phyloP scores from a whole-genome alignment of 1,140 invertebrate species.

The Calosoma granatense region DNA sequence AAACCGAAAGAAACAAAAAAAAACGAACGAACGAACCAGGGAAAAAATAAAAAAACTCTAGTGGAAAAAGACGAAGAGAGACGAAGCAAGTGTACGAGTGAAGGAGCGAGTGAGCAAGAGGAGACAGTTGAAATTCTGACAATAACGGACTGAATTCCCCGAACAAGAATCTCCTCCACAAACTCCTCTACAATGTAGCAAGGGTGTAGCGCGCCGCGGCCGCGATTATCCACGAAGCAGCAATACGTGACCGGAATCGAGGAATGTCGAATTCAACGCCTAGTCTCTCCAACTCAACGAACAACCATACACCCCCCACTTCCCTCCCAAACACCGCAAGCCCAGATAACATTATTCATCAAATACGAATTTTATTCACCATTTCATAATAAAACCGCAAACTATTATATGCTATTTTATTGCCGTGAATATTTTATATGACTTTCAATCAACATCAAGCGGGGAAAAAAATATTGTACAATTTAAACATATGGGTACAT shows the following conservation, averaged over 20 bases:
- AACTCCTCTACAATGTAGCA: constrained; percentile 26
- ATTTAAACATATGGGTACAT: no score
- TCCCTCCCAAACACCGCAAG: constrained; percentile 31
- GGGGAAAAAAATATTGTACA: no score
- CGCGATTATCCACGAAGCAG: not conserved
- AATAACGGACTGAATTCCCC: constrained; percentile 31
- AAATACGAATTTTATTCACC: constrained; percentile 33
- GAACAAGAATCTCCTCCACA: constrained; percentile 30
- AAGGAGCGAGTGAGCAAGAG: not conserved
- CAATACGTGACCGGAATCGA: not conserved
- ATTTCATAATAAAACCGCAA: constrained; percentile 33
- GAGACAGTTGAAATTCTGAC: constrained; percentile 29
- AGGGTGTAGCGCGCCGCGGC: not conserved
- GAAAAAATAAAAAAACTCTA: not conserved
- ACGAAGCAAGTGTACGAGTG: no score
- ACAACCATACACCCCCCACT: no score
- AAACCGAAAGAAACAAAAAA: not conserved
- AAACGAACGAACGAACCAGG: not conserved
- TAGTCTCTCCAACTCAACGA: no score
- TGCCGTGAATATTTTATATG: constrained; percentile 5
- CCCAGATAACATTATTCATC: constrained; percentile 33
- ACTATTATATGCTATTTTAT: constrained; percentile 23
- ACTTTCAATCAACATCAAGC: not conserved
- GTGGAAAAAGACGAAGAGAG: not conserved
- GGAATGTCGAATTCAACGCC: not conserved